These are phyloP conservation scores for Tipula helvola DNA, from an alignment of 2,888 invertebrate species.

Conservation along the genomic window DNA sequence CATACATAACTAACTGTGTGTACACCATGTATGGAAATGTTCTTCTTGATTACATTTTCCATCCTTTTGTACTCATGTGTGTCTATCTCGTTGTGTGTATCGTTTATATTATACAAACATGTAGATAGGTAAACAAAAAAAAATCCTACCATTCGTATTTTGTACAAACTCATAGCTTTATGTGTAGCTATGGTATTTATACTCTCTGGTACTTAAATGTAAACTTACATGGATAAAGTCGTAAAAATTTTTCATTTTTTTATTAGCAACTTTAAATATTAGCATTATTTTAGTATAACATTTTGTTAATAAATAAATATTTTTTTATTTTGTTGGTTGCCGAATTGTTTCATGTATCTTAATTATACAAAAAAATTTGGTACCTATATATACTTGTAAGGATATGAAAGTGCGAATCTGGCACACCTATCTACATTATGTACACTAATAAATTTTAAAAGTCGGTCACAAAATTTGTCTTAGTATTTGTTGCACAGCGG, in stretches of 20 bases:
- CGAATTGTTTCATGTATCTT: neutral
- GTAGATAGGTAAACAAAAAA: neutral
- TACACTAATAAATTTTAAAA: neutral
- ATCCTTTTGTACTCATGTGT: neutral
- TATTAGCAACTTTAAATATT: neutral
- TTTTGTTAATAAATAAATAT: neutral
- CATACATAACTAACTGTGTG: neutral
- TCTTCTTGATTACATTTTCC: neutral
- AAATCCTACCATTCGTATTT: neutral
- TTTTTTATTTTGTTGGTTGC: neutral
- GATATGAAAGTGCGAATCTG: neutral
- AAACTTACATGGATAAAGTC: neutral
- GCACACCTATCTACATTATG: neutral
- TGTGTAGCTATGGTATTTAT: neutral
- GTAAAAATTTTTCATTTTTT: neutral
- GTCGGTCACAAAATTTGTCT: neutral
- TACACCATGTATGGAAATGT: neutral
- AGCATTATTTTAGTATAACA: neutral
- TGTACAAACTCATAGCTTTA: neutral
- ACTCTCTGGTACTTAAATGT: neutral
- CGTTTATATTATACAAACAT: neutral
- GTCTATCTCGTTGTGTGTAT: neutral
- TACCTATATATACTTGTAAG: neutral
- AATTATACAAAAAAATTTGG: neutral
- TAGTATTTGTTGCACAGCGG: neutral